phyloP scores from a whole-genome alignment of 2,113 vertebrate genomes.

The Cnemophilus loriae region DNA sequence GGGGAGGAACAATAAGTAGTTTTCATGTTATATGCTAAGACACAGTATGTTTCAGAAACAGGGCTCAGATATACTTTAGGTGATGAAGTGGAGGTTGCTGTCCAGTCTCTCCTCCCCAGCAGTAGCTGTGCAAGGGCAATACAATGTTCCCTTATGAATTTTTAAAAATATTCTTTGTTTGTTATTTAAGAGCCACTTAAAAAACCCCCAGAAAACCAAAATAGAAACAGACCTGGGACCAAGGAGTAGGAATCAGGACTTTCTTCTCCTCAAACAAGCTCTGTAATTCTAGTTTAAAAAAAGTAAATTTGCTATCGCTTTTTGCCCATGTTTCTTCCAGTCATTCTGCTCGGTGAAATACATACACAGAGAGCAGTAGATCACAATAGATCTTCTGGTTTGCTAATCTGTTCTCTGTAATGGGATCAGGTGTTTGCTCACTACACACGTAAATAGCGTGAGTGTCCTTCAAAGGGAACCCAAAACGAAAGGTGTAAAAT shows the following conservation, averaged over 20 bases:
- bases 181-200: neutral
- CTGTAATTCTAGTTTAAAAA: neutral
- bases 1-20: neutral
- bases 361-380: neutral
- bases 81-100: neutral
- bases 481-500: neutral
- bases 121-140: neutral
- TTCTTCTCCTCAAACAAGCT: neutral
- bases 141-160: neutral
- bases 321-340: neutral
- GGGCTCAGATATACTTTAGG: neutral
- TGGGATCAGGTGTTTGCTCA: neutral
- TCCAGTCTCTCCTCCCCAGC: neutral
- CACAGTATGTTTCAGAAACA: neutral
- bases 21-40: neutral
- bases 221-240: neutral
- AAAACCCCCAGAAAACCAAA: neutral
- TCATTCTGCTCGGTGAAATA: neutral
- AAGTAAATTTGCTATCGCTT: neutral
- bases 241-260: neutral
- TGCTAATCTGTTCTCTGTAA: neutral
- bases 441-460: neutral
- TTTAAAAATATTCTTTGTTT: neutral
- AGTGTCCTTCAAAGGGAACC: neutral
- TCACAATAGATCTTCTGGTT: neutral